These are phyloP conservation scores for Vulpes vulpes DNA, from an alignment of 2,113 vertebrate genomes.

Conservation along the genomic window DNA sequence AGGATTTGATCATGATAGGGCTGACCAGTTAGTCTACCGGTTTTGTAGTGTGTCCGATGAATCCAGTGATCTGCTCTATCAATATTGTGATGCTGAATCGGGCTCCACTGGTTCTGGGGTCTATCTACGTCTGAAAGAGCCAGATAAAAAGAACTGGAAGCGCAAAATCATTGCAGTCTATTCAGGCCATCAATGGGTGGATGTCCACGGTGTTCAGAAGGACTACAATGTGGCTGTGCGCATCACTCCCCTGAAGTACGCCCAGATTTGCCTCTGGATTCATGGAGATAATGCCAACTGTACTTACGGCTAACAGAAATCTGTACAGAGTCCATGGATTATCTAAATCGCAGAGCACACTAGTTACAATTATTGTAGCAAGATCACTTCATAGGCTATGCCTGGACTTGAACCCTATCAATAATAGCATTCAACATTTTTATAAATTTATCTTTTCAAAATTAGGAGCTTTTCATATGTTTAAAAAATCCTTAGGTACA, in stretches of 20 bases:
- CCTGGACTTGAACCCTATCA: conserved; percentile 59
- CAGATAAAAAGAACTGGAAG: conserved; percentile 94
- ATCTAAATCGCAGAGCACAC: neutral
- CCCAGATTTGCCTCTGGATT: conserved; percentile 98
- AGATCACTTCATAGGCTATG: neutral
- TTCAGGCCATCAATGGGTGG: conserved; percentile 97
- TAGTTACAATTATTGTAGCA: neutral
- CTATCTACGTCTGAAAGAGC: conserved; percentile 96
- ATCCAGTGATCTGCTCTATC: conserved; percentile 95
- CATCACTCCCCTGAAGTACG: conserved; percentile 97
- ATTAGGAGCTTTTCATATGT: conserved; percentile 62
- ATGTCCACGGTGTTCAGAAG: conserved; percentile 93
- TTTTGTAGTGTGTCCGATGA: conserved; percentile 97
- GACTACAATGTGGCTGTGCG: conserved; percentile 98
- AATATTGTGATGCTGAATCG: conserved; percentile 95
- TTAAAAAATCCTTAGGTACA: conserved; percentile 67
- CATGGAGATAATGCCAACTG: conserved; percentile 93
- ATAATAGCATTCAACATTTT: conserved; percentile 61
- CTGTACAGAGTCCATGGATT: accelerated
- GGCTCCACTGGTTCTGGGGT: conserved; percentile 97
- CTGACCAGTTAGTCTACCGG: conserved; percentile 95
- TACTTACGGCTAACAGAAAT: conserved; percentile 85
- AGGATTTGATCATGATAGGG: conserved; percentile 95
- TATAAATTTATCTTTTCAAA: conserved; percentile 57
- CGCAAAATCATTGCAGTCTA: conserved; percentile 97